A percentile compares a stretch with the other conserved stretches of the same genome.
These are phyloP conservation scores for Drosophila bifasciata DNA, from an alignment of 1,140 invertebrate species.

Conservation along the genomic window DNA sequence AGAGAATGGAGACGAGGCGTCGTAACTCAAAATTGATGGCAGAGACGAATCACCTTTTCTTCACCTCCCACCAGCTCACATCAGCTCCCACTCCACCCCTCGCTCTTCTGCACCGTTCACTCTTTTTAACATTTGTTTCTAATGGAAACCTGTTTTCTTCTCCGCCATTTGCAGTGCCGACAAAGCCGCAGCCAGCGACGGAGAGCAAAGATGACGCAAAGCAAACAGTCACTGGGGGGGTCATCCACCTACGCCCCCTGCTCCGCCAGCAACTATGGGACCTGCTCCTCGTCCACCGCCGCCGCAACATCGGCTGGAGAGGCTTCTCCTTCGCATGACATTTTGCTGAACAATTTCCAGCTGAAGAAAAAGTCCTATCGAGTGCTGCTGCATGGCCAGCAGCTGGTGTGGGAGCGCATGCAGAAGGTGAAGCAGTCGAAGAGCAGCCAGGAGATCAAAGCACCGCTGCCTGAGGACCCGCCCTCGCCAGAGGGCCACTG, in stretches of 20 bases:
- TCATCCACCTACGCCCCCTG: constrained; percentile 32
- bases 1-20: constrained; percentile 36
- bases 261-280: neutral
- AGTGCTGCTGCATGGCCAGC: constrained; percentile 88
- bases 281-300: constrained; percentile 17
- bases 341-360: constrained; percentile 87
- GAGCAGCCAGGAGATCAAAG: constrained; percentile 84
- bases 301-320: constrained; percentile 10
- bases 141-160: constrained; percentile 68
- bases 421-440: constrained; percentile 69
- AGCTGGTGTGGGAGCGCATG: constrained; percentile 87
- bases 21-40: constrained; percentile 31
- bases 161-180: constrained; percentile 45
- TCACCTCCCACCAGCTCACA: constrained; percentile 8
- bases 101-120: neutral
- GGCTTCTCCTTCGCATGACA: constrained; percentile 25
- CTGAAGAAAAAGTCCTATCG: constrained; percentile 87
- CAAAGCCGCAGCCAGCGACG: constrained; percentile 57
- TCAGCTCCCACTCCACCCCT: neutral
- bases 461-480: constrained; percentile 38
- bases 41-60: constrained; percentile 26
- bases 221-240: constrained; percentile 45
- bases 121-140: constrained; percentile 17
- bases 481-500: constrained; percentile 46
- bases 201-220: constrained; percentile 56